Evolutionary conservation across 2,888 invertebrate species (phyloP), one percentile per base, ranked within the genome.

Genomic region (Leptinotarsa peninsularis): DNA sequence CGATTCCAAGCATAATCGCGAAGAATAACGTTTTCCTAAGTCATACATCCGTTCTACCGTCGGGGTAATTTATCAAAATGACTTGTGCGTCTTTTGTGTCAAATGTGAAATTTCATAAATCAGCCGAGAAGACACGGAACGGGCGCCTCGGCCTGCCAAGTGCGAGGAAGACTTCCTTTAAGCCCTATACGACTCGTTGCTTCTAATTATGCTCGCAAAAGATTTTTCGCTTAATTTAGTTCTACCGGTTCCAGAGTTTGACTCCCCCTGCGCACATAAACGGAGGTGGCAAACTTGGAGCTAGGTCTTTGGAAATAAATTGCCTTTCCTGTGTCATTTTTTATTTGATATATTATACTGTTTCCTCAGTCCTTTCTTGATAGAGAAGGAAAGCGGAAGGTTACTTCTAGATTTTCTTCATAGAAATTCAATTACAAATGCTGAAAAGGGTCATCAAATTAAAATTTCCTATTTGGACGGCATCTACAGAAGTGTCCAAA

Each of bases 191-290:
- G 87, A 86, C 86, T 87, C 87, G 87, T 88, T 87, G 87, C 86
- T 86, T 85, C 88, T 88, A 88, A 88, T 88, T 88, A 88, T 88
- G 88, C 87, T 88, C 87, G 87, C 87, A 87, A 87, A 81, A 88
- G 88, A 88, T 88, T 88, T 88, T 86, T 86, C 88, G 88, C 87
- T 88, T 88, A 88, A 88, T 88, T 88, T 88, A 88, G 86, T 86
- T 85, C 85, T 86, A 84, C 86, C 87, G 86, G 85, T 85, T 85
- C 84, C 83, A 78, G 82, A 83, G 84, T 84, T 83, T 82, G 80
- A 84, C 80, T 82, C 82, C 82, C 82, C 83, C 75, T 78, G 76
- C 78, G 77, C 60, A 52, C 67, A 66, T 23, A 49, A 71, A 52
- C 71, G 67, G 67, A 49, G 66, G 67, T 66, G 60, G 52, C 71